phyloP scores from a whole-genome alignment of 1,140 invertebrate genomes.

The Agrilus planipennis region DNA sequence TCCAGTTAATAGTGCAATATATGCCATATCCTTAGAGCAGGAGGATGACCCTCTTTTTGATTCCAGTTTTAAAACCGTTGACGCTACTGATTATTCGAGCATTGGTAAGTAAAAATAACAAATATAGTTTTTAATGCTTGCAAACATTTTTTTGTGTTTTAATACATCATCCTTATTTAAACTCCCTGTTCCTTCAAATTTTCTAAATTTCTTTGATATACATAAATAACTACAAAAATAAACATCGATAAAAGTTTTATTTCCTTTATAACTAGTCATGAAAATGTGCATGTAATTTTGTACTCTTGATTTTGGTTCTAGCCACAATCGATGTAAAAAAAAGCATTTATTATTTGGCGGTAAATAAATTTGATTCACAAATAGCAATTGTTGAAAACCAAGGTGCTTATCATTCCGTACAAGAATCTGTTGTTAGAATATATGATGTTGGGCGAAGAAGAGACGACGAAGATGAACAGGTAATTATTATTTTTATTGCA shows the following conservation, averaged over 20 bases:
- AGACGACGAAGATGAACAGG: conserved; percentile 63
- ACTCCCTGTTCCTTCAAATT: too few species aligned
- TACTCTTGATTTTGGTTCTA: too few species aligned
- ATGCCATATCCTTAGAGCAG: conserved; percentile 39
- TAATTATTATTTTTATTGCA: conserved; percentile 27
- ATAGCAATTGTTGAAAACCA: conserved; percentile 75
- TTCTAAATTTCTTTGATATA: too few species aligned
- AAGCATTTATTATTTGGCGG: conserved; percentile 63
- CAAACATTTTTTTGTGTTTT: too few species aligned
- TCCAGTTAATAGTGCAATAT: conserved; percentile 52
- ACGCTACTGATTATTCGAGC: conserved; percentile 85
- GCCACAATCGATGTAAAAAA: conserved; percentile 33
- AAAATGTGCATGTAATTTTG: neutral
- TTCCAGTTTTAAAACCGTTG: conserved; percentile 88
- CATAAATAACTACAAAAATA: too few species aligned
- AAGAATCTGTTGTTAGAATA: conserved; percentile 72
- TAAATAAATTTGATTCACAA: conserved; percentile 65
- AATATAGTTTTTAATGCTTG: too few species aligned
- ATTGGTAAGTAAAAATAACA: too few species aligned
- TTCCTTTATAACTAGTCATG: conserved; percentile 7
- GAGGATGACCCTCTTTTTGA: conserved; percentile 49
- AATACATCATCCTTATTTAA: too few species aligned
- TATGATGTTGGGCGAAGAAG: conserved; percentile 67
- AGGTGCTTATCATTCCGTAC: conserved; percentile 57
- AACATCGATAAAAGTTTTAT: too few species aligned